Base-by-base conservation (phyloP, 2,113 vertebrate genomes). In the Vidua chalybeata region DNA sequence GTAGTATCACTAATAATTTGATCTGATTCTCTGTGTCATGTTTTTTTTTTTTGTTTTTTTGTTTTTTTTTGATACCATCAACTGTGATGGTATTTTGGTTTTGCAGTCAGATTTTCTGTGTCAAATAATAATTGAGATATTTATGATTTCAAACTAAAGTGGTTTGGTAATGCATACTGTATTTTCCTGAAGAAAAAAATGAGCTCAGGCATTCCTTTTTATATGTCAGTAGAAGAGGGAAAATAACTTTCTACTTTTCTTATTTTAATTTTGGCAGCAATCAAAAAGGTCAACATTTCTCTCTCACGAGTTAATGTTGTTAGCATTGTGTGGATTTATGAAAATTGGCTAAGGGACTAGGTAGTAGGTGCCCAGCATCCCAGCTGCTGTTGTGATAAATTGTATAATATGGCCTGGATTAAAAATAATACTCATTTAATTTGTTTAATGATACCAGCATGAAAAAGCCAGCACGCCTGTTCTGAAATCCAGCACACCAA, bases 391-490 rank as follows among this genome's bases (percentile, higher is more conserved):
- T 98, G 97, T 98, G 97, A 98, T 98, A 97, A 98, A 98, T 97
- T 98, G 95, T 97, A 89, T 98, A 97, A 97, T 98, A 95, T 96
- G 96, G 76, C 80, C 91, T 97, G 96, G 97, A 98, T 98, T 98
- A 98, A 98, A 98, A 98, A 97, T 97, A 98, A 98, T 98, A 97
- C 96, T 98, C 88, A 97, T 97, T 98, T 98, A 98, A 98, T 98
- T 98, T 98, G 97, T 98, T 98, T 98, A 97, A 98, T 98, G 97
- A 97, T 98, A 96, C 94, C 96, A 99, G 99, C 98, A 99, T 97
- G 99, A 99, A 96, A 99, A 99, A 97, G 98, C 99, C 92, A 99
- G 99, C 87, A 99, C 99, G 79, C 99, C 99, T 75, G 98, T 99
- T 95, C 97, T 99, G 73, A 99, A 99, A 98, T 99, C 99, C 77